Conservation (phyloP, 2,797 vertebrate genomes). For the Uromys caudimaculatus region DNA sequence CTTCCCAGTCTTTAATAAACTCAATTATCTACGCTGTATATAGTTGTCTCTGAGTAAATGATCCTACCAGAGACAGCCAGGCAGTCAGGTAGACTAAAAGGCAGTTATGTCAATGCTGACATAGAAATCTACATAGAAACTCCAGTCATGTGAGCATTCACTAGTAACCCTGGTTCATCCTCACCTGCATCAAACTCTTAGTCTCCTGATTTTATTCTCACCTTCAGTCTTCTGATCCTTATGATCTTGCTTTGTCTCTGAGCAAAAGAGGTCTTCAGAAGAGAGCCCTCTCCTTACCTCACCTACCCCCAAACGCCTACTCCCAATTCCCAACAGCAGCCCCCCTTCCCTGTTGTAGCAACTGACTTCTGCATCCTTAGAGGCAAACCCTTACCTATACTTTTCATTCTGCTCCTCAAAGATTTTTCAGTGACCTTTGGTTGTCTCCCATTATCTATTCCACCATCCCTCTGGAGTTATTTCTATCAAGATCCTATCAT, state of each 20-base stretch:
- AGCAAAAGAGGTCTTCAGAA: background rate
- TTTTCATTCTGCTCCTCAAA: too few species aligned
- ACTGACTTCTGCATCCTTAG: background rate
- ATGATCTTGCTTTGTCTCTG: background rate
- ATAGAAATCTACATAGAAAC: background rate
- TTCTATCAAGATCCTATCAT: background rate
- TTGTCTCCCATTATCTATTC: background rate
- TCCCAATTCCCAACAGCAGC: fast-evolving
- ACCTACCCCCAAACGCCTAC: fast-evolving
- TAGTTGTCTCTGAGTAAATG: background rate
- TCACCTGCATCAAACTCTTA: background rate
- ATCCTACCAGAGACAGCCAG: background rate
- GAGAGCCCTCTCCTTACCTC: background rate
- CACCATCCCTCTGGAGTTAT: background rate
- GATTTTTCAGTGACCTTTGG: background rate
- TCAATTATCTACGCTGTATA: background rate
- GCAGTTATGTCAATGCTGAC: background rate
- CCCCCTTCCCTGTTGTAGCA: background rate
- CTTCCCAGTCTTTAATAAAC: background rate
- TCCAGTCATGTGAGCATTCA: background rate
- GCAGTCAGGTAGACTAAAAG: background rate
- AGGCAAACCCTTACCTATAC: background rate
- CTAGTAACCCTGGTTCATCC: background rate
- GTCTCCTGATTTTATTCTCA: background rate
- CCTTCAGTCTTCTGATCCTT: background rate